Percentiles rank a stretch among this genome's conserved stretches.
These are phyloP conservation scores for Malacosoma neustria DNA, from an alignment of 2,888 invertebrate species.

Conservation along the genomic window DNA sequence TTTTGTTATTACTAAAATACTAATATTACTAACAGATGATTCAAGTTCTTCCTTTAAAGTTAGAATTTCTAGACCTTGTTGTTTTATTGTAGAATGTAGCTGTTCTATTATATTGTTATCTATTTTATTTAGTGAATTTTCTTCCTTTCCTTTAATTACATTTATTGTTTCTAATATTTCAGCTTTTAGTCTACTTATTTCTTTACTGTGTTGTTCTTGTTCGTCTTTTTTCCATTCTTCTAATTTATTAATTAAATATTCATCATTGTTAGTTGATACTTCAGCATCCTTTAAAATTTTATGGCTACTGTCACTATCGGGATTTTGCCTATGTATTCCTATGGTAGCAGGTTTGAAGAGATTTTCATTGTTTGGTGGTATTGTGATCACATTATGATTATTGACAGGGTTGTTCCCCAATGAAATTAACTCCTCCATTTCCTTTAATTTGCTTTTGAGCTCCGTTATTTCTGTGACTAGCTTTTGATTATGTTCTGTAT, in stretches of 20 bases:
- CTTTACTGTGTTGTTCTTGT: conserved; percentile 67
- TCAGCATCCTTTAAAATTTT: conserved; percentile 45
- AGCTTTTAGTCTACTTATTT: conserved; percentile 55
- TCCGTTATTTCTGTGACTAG: conserved; percentile 60
- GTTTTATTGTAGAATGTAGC: conserved; percentile 54
- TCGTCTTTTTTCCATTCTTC: conserved; percentile 71
- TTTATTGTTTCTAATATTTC: conserved; percentile 56
- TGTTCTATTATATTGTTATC: conserved; percentile 45
- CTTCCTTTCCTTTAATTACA: conserved; percentile 38
- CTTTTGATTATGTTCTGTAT: conserved; percentile 69
- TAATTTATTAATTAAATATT: conserved; percentile 45
- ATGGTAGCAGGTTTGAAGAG: conserved; percentile 4
- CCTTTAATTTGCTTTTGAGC: conserved; percentile 62
- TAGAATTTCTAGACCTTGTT: conserved; percentile 69
- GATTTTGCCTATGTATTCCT: conserved; percentile 8
- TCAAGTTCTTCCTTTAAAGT: conserved; percentile 59
- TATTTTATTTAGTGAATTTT: conserved; percentile 19
- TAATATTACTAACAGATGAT: conserved; percentile 37
- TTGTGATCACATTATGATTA: neutral
- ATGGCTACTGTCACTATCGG: conserved; percentile 7
- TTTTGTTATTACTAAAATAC: no score
- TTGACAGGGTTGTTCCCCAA: neutral
- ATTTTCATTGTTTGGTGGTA: conserved; percentile 13
- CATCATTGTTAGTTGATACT: conserved; percentile 41
- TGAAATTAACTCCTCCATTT: conserved; percentile 47